Evolutionary conservation across 1,140 invertebrate genomes (phyloP), one percentile per base, ranked within the genome.

Genomic region (Leptinotarsa defecta): DNA sequence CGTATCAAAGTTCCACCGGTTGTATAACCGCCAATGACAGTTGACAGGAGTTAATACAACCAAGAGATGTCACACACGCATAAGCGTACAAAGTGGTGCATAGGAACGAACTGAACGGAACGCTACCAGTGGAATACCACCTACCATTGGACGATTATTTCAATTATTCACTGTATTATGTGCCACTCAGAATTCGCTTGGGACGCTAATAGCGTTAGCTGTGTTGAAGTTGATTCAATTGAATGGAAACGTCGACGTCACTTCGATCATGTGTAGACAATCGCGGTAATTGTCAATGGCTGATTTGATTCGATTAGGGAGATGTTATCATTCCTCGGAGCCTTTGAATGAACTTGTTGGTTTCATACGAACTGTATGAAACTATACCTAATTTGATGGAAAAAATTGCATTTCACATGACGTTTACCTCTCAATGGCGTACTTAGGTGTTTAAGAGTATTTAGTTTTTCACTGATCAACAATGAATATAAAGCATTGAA

Each of bases 61-160:
- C 4, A 57, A 57, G n/a, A 57, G n/a, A 13, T 57, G 52, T 19
- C 52, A 57, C 13, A 57, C 67, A 49, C 67, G 2, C 70, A 27
- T 43, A 27, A 71, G 48, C 70, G 70, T 62, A 71, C 70, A 71
- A 24, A 71, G 8, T 24, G 70, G 57, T 15, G 13, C 34, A 71
- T 57, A 71, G 24, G 70, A 71, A 19, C 70, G 70, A 19, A 71
- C 70, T 71, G 61, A 63, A 71, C 24, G 24, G 13, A 57, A 57
- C 52, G 13, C 52, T 57, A 43, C n/a, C 52, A 57, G 52, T 52
- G 49, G 24, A 57, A n/a, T 17, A 52, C 57, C 13, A 49, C 43
- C 48, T 48, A 57, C 4, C 70, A 71, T 13, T 68, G 57, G 13
- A 71, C 27, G 57, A 71, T 71, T 71, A 71, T 62, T 22, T 71